Conservation (phyloP, 2,888 invertebrate species). For the Autographa gamma region DNA sequence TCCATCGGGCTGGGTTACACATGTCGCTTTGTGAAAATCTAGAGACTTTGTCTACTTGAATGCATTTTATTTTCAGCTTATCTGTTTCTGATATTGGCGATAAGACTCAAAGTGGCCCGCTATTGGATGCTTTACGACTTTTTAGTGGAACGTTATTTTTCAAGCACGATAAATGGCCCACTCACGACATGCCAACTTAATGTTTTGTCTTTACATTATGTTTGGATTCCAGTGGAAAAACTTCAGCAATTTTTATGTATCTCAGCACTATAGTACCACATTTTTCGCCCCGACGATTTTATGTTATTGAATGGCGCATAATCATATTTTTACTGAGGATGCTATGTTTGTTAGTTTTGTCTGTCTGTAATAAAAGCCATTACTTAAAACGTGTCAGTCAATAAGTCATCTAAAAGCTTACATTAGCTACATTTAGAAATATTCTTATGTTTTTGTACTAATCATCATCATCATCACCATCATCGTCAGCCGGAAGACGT, state of each 20-base stretch:
- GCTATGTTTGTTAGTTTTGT: too few relatives aligned
- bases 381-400: too few relatives aligned
- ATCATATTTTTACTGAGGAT: too few relatives aligned
- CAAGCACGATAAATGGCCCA: background rate
- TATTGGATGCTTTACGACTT: slow-evolving; percentile 28
- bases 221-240: background rate
- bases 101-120: slow-evolving; percentile 35
- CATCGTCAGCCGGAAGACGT: too few relatives aligned
- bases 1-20: slow-evolving; percentile 77
- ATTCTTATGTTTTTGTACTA: too few relatives aligned
- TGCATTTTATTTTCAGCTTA: slow-evolving; percentile 72
- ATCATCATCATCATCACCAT: too few relatives aligned
- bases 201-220: background rate
- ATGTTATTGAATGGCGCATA: too few relatives aligned
- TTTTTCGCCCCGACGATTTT: background rate
- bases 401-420: too few relatives aligned
- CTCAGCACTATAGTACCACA: background rate
- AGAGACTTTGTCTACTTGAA: slow-evolving; percentile 67
- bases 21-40: slow-evolving; percentile 74
- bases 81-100: slow-evolving; percentile 55
- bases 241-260: background rate
- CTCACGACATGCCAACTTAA: background rate
- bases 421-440: too few relatives aligned
- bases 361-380: too few relatives aligned
- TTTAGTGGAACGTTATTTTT: background rate